Conservation (phyloP, 2,797 vertebrate species). For the Silurus aristotelis region DNA sequence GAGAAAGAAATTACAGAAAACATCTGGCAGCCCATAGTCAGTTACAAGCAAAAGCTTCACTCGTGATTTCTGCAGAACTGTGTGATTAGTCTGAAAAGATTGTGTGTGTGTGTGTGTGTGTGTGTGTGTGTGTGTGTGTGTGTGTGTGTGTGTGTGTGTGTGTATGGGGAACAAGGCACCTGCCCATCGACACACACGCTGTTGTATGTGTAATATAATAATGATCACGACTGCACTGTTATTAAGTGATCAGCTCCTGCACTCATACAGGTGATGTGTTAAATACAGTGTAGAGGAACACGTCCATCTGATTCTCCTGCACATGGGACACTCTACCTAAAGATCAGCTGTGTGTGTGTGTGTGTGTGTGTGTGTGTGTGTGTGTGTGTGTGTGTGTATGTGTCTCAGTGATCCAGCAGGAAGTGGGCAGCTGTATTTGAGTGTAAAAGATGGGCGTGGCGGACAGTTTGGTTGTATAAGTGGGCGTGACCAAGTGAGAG, state of each 20-base stretch:
- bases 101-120: conserved; percentile 1
- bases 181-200: not conserved
- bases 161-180: not conserved
- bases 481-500: too few relatives aligned
- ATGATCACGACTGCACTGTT: not conserved
- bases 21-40: conserved; percentile 16
- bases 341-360: not conserved
- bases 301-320: not conserved
- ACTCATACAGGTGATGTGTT: conserved; percentile 6
- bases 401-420: too few relatives aligned
- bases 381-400: too few relatives aligned
- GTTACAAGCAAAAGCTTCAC: not conserved
- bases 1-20: conserved; percentile 14
- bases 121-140: conserved; percentile 4
- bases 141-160: not conserved
- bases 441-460: too few relatives aligned
- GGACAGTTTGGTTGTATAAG: too few relatives aligned
- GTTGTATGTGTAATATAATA: not conserved
- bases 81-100: not conserved
- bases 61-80: not conserved
- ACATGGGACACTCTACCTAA: not conserved
- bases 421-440: too few relatives aligned
- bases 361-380: too few relatives aligned
- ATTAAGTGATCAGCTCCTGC: conserved; percentile 1
- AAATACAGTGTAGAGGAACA: not conserved